Base-by-base conservation (phyloP, 2,797 vertebrate species). In the Chelon auratus region DNA sequence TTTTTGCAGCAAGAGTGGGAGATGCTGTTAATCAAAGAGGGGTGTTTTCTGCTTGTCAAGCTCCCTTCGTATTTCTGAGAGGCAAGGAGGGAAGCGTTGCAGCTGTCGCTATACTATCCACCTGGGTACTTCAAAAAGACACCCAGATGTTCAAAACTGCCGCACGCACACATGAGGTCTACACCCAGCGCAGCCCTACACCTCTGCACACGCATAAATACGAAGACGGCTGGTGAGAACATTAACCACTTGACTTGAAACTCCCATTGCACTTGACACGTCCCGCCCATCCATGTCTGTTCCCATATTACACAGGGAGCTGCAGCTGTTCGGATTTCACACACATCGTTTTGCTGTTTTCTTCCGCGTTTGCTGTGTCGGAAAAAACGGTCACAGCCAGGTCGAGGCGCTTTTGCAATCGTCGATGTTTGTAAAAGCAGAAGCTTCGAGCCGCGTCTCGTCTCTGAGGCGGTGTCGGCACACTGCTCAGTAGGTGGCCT, bases 101-200 rank as follows among this genome's bases (percentile, higher is more conserved):
- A 93, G 89, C 90, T 94, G 94, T 87, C 83, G 72, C 75, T 66
- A 60, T 80, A 61, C 75, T 68, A 77, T 83, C 80, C 91, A 94
- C 87, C 88, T 91, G 92, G 90, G 87, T 80, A 81, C 88, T 91
- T 94, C 90, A 92, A 88, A 93, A 90, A 90, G 85, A 88, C 51
- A 68, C 77, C 91, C 93, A 94, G 93, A 91, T 93, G 93, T 91
- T 93, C 72, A 51, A 43, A 66, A 74, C 70, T 20, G 66, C 52
- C 62, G 37, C 33, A 47, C 63, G 42, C 61, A 58, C 85, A 74
- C 77, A 79, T 76, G 72, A 65, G 58, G 51, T 53, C 63, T 72
- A 68, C 60, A 60, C 52, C 61, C 55, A 54, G 51, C 66, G 42
- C 45, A 18, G 55, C 60, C 30, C 48, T 42, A 67, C 42, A 68